These are phyloP conservation scores for Pediacus dermestoides DNA, from an alignment of 2,888 invertebrate genomes.

Conservation along the genomic window DNA sequence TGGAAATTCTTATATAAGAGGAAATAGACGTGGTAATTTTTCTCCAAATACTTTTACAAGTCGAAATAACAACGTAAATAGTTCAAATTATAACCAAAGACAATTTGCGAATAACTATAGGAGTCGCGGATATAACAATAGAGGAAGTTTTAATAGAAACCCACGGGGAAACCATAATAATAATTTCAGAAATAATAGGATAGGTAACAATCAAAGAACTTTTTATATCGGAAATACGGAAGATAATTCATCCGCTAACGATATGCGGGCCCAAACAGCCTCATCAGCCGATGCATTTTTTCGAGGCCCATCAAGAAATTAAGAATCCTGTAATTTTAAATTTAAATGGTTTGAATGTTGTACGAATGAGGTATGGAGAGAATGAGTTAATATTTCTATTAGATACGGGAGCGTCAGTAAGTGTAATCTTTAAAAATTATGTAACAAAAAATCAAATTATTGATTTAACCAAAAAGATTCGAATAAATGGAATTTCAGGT, in stretches of 20 bases:
- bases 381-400: constrained; percentile 11
- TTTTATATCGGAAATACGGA: constrained; percentile 1
- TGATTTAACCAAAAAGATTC: constrained; percentile 4
- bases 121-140: constrained; percentile 2
- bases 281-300: constrained; percentile 8
- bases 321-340: constrained; percentile 7
- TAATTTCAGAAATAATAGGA: constrained; percentile 4
- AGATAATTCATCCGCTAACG: constrained; percentile 6
- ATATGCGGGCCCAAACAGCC: no score
- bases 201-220: constrained; percentile 1
- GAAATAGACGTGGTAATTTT: background rate
- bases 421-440: constrained; percentile 10
- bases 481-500: constrained; percentile 8
- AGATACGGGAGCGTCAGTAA: constrained; percentile 15
- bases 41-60: background rate
- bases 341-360: constrained; percentile 11
- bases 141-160: constrained; percentile 2
- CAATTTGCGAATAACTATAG: background rate
- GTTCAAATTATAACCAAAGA: background rate
- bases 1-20: background rate
- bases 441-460: constrained; percentile 8
- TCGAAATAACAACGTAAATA: background rate
- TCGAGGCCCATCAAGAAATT: constrained; percentile 10
- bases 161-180: no score
- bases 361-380: constrained; percentile 2